Conservation (phyloP, 2,888 invertebrate genomes). For the Drosophila melanosoma region DNA sequence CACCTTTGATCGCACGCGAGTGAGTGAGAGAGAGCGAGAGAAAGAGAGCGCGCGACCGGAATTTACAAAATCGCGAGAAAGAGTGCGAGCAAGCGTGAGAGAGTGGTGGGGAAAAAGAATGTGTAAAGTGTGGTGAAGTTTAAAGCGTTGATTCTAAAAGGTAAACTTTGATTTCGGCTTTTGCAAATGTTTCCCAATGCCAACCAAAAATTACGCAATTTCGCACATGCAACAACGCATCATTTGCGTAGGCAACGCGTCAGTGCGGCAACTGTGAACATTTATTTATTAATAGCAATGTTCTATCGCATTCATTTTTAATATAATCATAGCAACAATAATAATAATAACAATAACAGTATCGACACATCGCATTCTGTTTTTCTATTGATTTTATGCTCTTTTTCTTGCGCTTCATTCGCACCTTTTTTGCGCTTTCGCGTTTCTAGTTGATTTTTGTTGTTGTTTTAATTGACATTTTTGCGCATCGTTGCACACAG, state of each 20-base stretch:
- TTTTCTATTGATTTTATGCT: slow-evolving; percentile 71
- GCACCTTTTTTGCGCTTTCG: slow-evolving; percentile 64
- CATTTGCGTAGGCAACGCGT: slow-evolving; percentile 52
- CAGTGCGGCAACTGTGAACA: slow-evolving; percentile 21
- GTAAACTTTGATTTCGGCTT: slow-evolving; percentile 42
- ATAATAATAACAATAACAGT: slow-evolving; percentile 44
- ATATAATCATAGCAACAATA: slow-evolving; percentile 33
- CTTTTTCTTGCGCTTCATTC: slow-evolving; percentile 79
- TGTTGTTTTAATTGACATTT: slow-evolving; percentile 72
- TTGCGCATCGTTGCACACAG: slow-evolving; percentile 61
- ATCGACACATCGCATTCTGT: slow-evolving; percentile 65
- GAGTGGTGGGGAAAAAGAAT: background rate
- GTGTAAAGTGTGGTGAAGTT: slow-evolving; percentile 44
- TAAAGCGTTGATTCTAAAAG: slow-evolving; percentile 55
- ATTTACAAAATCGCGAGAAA: slow-evolving; percentile 46
- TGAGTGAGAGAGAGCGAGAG: slow-evolving; percentile 15
- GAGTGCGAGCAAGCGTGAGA: slow-evolving; percentile 11
- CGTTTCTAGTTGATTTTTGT: slow-evolving; percentile 44
- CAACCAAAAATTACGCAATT: slow-evolving; percentile 59
- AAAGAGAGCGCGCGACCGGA: slow-evolving; percentile 33
- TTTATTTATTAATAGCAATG: slow-evolving; percentile 69
- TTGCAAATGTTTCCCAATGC: slow-evolving; percentile 34
- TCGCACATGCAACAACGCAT: slow-evolving; percentile 69
- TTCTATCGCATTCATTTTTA: slow-evolving; percentile 45
- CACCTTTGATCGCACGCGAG: slow-evolving; percentile 11